Base-by-base conservation (phyloP, 2,113 vertebrate species). In the Pyxicephalus adspersus region DNA sequence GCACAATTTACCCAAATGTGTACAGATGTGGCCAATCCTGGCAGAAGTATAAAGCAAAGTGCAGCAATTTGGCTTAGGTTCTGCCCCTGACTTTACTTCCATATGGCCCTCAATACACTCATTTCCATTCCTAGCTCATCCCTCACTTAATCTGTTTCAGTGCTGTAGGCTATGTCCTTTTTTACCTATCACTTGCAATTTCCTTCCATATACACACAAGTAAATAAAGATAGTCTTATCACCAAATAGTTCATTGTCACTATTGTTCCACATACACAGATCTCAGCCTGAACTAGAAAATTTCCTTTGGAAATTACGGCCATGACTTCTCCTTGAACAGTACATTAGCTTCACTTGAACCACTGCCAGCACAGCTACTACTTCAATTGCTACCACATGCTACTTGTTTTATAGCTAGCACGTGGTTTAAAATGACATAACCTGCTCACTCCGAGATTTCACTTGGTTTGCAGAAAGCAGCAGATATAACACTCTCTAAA, bases 301-400 rank as follows among this genome's bases (percentile, higher is more conserved):
- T 60, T 71, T 80, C 57, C 57, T 63, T 71, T 80, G 28, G 38
- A 63, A 71, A 80, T 80, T 80, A 60, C 66, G 63, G 77, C 77
- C 77, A 71, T 55, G 65, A 80, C 65, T 38, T 71, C 38, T 80
- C 67, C 60, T 73, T 73, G 57, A 64, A 81, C 68, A 73, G 78
- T 64, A 55, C 67, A 64, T 81, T 73, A 64, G 67, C 78, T 73
- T 26, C 68, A 63, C 78, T 81, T 81, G 78, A 73, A 64, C 25
- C 18, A n/a, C 67, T 55, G 78, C 78, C 78, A 81, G 68, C 8
- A 64, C 18, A 81, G 68, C 78, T 81, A 81, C 78, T 81, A 72
- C 78, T 68, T 81, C 78, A 64, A 81, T 81, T 64, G 60, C 78
- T 73, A 81, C 78, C 78, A 81, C 78, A 81, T 81, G 78, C 78